Evolutionary conservation across 2,113 vertebrate species (phyloP), one percentile per base, ranked within the genome.

Genomic region (Saccopteryx bilineata): DNA sequence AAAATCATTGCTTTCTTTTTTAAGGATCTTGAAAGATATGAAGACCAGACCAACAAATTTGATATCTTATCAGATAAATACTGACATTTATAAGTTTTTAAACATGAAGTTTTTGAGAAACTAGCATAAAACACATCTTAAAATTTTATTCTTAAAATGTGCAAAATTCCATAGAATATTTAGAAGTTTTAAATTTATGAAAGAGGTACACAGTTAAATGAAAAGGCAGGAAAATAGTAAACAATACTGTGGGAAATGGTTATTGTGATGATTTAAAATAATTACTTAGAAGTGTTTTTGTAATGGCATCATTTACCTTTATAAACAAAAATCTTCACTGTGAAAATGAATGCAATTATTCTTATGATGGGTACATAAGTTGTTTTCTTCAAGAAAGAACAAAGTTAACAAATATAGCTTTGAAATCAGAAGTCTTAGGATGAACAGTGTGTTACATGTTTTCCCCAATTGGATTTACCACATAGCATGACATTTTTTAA

Each of bases 381-480:
- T 52, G 28, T 60, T 84, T 87, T 92, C 66, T 33, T 79, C 81
- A 96, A 69, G 58, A 68, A 91, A 89, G 54, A 17, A 58, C 54
- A 76, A 89, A 85, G 60, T 71, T 74, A 96, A 95, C 71, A 96
- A 96, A 69, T 46, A 85, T 95, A 91, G 26, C 56, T 93, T 91
- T 69, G 63, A 58, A 94, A 96, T 68, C 21, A 46, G 12, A 94
- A 96, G 72, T 75, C 61, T 91, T 26, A 54, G 93, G n/a, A 1
- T 2, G 39, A 74, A n/a, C 87, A 92, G 94, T 50, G 2, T 88
- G 90, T 60, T 85, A 58, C 7, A 82, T 31, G 78, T 86, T 87
- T 74, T 58, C 63, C 24, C 50, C 65, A 94, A 78, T 33, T 90
- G 21, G 46, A 61, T 65, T 84, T 80, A 48, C 66, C 82, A 58